Evolutionary conservation across 2,113 vertebrate species (phyloP).

Genomic region (Heterocephalus glaber): DNA sequence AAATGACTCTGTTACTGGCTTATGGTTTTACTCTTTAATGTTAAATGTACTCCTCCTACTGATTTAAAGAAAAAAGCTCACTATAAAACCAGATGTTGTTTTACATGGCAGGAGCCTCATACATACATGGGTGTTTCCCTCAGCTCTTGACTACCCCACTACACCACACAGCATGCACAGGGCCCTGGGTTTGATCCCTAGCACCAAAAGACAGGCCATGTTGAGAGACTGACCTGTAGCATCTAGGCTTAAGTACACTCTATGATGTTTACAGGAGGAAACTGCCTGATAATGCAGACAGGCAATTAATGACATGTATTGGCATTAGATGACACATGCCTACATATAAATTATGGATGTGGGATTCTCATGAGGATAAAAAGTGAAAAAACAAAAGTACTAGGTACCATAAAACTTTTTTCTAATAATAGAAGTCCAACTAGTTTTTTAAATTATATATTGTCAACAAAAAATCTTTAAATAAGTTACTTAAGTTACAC

Average conservation of each 20-base stretch:
- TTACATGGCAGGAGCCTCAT: not conserved
- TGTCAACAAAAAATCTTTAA: constrained; percentile 45
- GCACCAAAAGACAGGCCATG: not conserved
- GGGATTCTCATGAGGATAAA: not conserved
- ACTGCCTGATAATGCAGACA: not conserved
- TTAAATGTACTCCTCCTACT: not conserved
- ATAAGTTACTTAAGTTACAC: constrained; percentile 8
- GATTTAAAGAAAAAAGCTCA: not conserved
- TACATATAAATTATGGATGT: not conserved
- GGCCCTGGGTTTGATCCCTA: not conserved
- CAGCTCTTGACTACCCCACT: not conserved
- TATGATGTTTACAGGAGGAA: not conserved
- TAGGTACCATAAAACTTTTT: constrained; percentile 16
- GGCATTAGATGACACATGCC: not conserved
- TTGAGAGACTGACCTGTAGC: not conserved
- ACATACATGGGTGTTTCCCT: not conserved
- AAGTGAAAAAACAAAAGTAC: not conserved
- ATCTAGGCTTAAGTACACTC: not conserved
- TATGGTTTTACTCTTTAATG: not conserved
- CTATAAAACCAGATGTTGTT: not conserved
- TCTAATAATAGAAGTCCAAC: not conserved
- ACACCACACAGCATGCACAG: not conserved
- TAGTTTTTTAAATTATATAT: constrained; percentile 36
- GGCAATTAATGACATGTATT: not conserved
- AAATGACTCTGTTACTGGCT: not conserved